Conservation (phyloP, 1,140 invertebrate genomes). For the Mesaphorura yosii region DNA sequence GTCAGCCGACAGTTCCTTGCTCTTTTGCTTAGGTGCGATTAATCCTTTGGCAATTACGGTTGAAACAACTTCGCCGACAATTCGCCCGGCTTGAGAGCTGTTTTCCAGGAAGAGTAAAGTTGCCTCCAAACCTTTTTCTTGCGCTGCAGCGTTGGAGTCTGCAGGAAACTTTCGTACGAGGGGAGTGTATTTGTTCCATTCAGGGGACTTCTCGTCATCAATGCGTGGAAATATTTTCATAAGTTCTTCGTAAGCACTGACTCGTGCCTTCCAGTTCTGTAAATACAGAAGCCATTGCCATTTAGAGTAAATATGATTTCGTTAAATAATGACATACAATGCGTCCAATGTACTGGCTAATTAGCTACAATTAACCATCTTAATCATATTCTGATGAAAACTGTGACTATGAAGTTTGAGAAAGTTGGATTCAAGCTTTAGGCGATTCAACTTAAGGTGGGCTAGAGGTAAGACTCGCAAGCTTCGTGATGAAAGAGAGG, state of each 20-base stretch:
- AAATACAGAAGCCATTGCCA: too few species aligned
- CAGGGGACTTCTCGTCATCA: slow-evolving; percentile 82
- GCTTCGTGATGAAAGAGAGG: too few species aligned
- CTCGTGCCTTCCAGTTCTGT: slow-evolving; percentile 80
- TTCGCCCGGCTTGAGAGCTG: slow-evolving; percentile 69
- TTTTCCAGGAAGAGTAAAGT: slow-evolving; percentile 81
- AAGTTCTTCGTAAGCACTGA: slow-evolving; percentile 87
- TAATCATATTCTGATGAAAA: too few species aligned
- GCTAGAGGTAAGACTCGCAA: too few species aligned
- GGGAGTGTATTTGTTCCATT: slow-evolving; percentile 81
- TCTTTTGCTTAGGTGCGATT: slow-evolving; percentile 70
- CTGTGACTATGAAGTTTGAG: too few species aligned
- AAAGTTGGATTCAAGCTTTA: too few species aligned
- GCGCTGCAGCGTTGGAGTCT: slow-evolving; percentile 87
- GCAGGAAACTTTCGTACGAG: slow-evolving; percentile 91
- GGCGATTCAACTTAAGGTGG: too few species aligned
- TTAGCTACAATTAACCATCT: too few species aligned
- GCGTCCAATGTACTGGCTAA: too few species aligned
- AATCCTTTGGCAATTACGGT: slow-evolving; percentile 86
- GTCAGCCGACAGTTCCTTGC: slow-evolving; percentile 78
- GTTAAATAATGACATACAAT: too few species aligned
- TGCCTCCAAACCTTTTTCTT: slow-evolving; percentile 91
- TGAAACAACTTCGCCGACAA: slow-evolving; percentile 73
- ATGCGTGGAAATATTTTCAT: slow-evolving; percentile 73
- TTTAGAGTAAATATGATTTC: too few species aligned